phyloP scores from a whole-genome alignment of 2,113 vertebrate species.

The Psilopsiagon aurifrons region DNA sequence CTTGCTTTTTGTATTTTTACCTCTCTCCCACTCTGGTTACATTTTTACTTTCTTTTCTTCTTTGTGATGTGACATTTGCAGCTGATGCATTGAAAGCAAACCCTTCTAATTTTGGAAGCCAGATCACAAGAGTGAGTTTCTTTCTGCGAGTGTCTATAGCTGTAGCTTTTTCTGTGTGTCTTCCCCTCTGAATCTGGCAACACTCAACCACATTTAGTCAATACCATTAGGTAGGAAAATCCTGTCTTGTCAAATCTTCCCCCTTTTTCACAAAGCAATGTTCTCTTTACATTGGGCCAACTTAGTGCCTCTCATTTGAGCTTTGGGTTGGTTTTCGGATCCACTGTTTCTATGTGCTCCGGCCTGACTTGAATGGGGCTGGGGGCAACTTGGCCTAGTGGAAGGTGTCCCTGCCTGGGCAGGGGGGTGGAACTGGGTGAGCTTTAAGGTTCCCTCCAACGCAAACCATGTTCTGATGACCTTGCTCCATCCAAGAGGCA shows the following conservation, averaged over 20 bases:
- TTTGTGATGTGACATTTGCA: slow-evolving; percentile 78
- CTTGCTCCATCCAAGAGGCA: neutral
- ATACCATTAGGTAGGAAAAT: slow-evolving; percentile 56
- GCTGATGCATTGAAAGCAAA: slow-evolving; percentile 83
- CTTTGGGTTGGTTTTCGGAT: neutral
- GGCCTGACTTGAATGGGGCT: neutral
- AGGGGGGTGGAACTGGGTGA: neutral
- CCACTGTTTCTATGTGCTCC: neutral
- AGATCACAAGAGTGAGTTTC: slow-evolving; percentile 83
- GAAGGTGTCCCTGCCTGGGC: neutral
- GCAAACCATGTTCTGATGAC: neutral
- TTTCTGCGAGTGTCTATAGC: slow-evolving; percentile 76
- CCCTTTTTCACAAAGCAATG: slow-evolving; percentile 76
- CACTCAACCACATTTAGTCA: slow-evolving; percentile 36
- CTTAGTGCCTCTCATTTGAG: neutral
- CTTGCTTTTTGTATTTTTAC: slow-evolving; percentile 54
- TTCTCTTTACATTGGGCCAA: slow-evolving; percentile 79
- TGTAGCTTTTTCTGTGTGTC: slow-evolving; percentile 57
- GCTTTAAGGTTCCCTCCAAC: neutral
- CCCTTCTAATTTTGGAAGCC: slow-evolving; percentile 82
- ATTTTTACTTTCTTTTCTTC: slow-evolving; percentile 75
- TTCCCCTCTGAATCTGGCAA: slow-evolving; percentile 35
- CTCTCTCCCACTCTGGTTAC: slow-evolving; percentile 73
- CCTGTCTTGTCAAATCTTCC: slow-evolving; percentile 59
- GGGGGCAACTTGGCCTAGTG: neutral